phyloP scores from a whole-genome alignment of 2,888 invertebrate species.

The Conchocele bisecta region DNA sequence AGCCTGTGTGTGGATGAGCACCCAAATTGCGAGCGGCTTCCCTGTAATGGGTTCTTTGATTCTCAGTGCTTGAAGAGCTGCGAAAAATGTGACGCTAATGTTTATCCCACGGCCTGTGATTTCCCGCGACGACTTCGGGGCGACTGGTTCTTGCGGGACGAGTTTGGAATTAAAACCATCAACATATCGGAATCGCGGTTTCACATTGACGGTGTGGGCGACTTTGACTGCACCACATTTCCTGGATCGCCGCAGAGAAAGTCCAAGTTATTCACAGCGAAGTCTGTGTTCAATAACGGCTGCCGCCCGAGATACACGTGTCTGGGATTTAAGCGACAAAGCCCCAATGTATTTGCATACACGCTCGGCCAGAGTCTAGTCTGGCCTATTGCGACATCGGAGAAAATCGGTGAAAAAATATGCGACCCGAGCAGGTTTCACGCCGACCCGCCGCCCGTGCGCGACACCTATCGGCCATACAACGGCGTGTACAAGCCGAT shows the following conservation, averaged over 20 bases:
- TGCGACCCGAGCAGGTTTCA: conserved; percentile 65
- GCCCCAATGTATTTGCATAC: conserved; percentile 64
- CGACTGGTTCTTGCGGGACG: conserved; percentile 61
- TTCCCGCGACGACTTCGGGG: conserved; percentile 66
- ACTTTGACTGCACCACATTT: conserved; percentile 66
- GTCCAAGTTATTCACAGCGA: conserved; percentile 64
- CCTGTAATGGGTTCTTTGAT: conserved; percentile 62
- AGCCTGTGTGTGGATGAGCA: conserved; percentile 76
- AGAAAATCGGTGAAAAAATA: conserved; percentile 46
- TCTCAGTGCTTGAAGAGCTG: conserved; percentile 75
- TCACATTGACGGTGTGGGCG: conserved; percentile 62
- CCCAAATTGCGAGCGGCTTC: conserved; percentile 61
- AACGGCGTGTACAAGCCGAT: conserved; percentile 64
- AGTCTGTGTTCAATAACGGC: conserved; percentile 70
- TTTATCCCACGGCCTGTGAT: conserved; percentile 61
- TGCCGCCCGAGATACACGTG: conserved; percentile 76
- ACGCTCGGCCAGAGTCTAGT: conserved; percentile 66
- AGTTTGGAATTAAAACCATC: conserved; percentile 30
- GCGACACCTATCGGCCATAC: conserved; percentile 65
- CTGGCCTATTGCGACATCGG: conserved; percentile 64
- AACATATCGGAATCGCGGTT: conserved; percentile 60
- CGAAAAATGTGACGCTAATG: conserved; percentile 62
- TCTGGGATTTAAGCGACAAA: conserved; percentile 62
- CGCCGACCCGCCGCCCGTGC: conserved; percentile 65
- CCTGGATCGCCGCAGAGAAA: conserved; percentile 58